These are phyloP conservation scores for Trichechus manatus DNA, from an alignment of 2,113 vertebrate genomes.

Conservation along the genomic window DNA sequence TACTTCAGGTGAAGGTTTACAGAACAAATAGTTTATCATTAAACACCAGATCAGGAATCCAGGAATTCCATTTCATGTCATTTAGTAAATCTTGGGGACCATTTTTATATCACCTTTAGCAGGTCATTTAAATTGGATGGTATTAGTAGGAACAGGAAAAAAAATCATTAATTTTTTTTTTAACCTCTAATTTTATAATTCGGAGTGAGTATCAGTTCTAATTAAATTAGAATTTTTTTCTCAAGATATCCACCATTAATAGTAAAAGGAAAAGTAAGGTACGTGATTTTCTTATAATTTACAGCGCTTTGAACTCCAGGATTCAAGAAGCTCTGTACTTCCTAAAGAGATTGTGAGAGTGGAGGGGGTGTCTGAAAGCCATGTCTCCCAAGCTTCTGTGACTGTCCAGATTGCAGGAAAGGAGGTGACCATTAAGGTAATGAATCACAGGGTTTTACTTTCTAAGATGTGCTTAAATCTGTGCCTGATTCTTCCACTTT, in stretches of 20 bases:
- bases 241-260: background rate
- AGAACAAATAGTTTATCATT: no score
- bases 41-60: background rate
- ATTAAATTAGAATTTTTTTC: background rate
- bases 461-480: background rate
- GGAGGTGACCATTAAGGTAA: slow-evolving; percentile 93
- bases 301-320: slow-evolving; percentile 95
- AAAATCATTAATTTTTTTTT: slow-evolving; percentile 50
- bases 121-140: slow-evolving; percentile 16
- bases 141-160: slow-evolving; percentile 44
- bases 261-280: slow-evolving; percentile 51
- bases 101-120: slow-evolving; percentile 57
- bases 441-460: background rate
- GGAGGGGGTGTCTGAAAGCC: slow-evolving; percentile 76
- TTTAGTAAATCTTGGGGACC: background rate
- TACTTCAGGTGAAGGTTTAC: no score
- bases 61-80: background rate
- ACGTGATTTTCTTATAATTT: slow-evolving; percentile 55
- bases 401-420: slow-evolving; percentile 89
- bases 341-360: slow-evolving; percentile 87
- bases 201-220: slow-evolving; percentile 33
- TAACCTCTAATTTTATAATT: slow-evolving; percentile 22
- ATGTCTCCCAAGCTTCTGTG: slow-evolving; percentile 88
- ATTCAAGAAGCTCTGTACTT: slow-evolving; percentile 83
- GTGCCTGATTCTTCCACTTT: background rate